Evolutionary conservation across 2,113 vertebrate species (phyloP).

Genomic region (Cyprichromis sp.): DNA sequence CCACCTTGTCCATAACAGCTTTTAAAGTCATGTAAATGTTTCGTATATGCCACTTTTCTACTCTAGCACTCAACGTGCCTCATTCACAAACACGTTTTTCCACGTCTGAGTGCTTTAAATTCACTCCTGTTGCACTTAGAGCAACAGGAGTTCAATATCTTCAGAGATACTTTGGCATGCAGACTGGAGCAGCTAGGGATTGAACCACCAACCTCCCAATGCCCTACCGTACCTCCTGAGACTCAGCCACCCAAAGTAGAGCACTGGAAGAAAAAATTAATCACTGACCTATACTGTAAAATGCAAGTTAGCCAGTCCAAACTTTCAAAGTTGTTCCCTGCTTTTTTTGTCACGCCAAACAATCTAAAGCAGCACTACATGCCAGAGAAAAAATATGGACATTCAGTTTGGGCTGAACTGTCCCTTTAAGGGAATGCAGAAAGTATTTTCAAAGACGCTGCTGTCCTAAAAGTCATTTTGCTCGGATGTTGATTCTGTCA

Average conservation of each 20-base stretch:
- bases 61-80: background rate
- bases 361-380: background rate
- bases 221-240: background rate
- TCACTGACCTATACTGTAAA: background rate
- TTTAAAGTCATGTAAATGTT: background rate
- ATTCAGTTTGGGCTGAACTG: background rate
- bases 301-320: background rate
- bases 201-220: background rate
- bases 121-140: background rate
- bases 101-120: background rate
- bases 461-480: background rate
- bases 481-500: background rate
- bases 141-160: background rate
- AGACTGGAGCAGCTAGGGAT: background rate
- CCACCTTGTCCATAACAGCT: background rate
- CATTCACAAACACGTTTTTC: background rate
- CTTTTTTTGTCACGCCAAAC: background rate
- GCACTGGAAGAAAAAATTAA: background rate
- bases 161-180: background rate
- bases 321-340: slow-evolving; percentile 20
- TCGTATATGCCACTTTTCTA: background rate
- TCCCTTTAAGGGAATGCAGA: background rate
- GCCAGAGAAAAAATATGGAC: background rate
- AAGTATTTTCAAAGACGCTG: background rate
- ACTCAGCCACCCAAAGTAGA: background rate